A percentile compares a stretch with the other conserved stretches of the same genome.
Conservation (phyloP, 2,797 vertebrate species). For the Orientallactaga sibirica region DNA sequence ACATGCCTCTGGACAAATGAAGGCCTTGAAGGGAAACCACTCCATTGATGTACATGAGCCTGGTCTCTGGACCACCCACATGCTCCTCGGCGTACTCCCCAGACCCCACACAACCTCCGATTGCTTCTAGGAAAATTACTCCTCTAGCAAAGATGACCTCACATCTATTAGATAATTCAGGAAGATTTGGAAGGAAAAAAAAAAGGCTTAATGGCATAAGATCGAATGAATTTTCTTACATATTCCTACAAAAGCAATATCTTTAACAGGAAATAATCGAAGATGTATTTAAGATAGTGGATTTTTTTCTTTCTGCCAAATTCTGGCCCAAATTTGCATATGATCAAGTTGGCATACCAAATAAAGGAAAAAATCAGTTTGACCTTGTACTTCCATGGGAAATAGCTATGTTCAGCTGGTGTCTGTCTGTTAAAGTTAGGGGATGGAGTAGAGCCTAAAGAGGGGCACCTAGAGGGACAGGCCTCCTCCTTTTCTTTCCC, state of each 20-base stretch:
- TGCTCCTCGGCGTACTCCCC: not conserved
- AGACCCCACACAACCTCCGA: constrained; percentile 45
- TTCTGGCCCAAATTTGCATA: constrained; percentile 50
- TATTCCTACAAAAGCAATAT: constrained; percentile 7
- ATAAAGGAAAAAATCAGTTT: constrained; percentile 7
- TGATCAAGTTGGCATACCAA: constrained; percentile 45
- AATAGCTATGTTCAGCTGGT: not conserved
- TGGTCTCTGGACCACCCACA: not conserved
- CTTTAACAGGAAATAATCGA: constrained; percentile 59
- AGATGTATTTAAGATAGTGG: constrained; percentile 49
- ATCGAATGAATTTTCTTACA: constrained; percentile 38
- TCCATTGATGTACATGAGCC: not conserved
- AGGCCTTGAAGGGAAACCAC: not conserved
- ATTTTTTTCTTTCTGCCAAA: constrained; percentile 44
- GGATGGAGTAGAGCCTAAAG: not conserved
- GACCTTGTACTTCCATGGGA: not conserved
- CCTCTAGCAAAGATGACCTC: constrained; percentile 49
- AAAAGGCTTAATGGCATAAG: constrained; percentile 53
- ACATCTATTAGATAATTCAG: constrained; percentile 58
- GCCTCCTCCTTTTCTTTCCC: constrained; percentile 43
- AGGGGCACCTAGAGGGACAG: not conserved
- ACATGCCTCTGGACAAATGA: not conserved
- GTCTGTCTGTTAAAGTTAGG: not conserved
- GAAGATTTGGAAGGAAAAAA: constrained; percentile 32
- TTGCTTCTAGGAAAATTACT: constrained; percentile 61